These are phyloP conservation scores for Danaus melanippus DNA, from an alignment of 1,140 invertebrate genomes.

Conservation along the genomic window DNA sequence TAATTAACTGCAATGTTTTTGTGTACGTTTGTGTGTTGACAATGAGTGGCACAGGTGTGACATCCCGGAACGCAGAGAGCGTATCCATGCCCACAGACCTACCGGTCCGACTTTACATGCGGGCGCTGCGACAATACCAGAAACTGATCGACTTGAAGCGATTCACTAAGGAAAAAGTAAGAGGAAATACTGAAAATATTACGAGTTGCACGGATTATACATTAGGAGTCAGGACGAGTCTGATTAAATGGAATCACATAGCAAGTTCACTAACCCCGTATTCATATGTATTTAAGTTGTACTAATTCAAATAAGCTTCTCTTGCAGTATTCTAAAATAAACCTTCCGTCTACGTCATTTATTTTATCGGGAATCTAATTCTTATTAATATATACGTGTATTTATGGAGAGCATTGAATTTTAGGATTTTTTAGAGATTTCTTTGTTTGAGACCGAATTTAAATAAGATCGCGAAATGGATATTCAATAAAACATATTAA, in stretches of 20 bases:
- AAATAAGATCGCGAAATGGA: no score
- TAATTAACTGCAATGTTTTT: conserved; percentile 44
- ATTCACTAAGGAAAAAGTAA: conserved; percentile 67
- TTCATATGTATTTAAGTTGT: conserved; percentile 19
- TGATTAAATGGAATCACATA: conserved; percentile 16
- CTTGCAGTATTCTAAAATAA: conserved; percentile 11
- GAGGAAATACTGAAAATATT: conserved; percentile 26
- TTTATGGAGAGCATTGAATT: no score
- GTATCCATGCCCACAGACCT: conserved; percentile 71
- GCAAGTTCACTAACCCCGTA: conserved; percentile 23
- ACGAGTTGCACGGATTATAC: conserved; percentile 20
- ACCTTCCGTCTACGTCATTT: neutral
- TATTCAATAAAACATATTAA: no score
- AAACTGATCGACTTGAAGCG: conserved; percentile 69
- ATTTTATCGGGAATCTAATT: no score
- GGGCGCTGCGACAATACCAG: conserved; percentile 75
- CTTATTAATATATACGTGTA: no score
- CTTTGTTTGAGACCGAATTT: no score
- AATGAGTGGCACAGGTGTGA: conserved; percentile 59
- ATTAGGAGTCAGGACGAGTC: conserved; percentile 19
- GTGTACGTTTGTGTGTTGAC: conserved; percentile 29
- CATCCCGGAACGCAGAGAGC: conserved; percentile 41
- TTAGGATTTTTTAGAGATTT: no score
- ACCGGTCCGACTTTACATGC: conserved; percentile 73
- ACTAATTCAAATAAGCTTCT: conserved; percentile 14